Evolutionary conservation across 2,888 invertebrate genomes (phyloP).

Genomic region (Zootermopsis nevadensis): DNA sequence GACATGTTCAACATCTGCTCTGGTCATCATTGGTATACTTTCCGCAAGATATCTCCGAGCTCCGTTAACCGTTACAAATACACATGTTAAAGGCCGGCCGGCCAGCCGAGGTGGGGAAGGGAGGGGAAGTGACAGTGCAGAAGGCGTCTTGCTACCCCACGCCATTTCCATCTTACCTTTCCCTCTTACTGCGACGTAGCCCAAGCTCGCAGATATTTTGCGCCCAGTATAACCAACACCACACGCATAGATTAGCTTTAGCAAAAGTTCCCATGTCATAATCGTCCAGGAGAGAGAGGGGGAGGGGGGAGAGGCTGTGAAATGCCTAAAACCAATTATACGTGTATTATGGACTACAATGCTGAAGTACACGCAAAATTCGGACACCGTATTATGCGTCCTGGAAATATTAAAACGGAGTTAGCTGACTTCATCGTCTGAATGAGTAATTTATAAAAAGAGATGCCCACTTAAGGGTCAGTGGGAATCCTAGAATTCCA

Average conservation of each 20-base stretch:
- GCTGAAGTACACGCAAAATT: background rate
- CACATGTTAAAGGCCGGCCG: too few species aligned
- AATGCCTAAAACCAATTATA: background rate
- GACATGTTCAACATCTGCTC: too few species aligned
- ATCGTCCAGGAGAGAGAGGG: background rate
- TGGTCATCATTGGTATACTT: too few species aligned
- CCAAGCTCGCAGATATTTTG: too few species aligned
- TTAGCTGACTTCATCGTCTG: constrained; percentile 10
- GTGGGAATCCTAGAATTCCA: constrained; percentile 20
- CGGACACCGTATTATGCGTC: background rate
- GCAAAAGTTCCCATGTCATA: background rate
- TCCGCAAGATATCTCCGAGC: too few species aligned
- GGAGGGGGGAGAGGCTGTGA: background rate
- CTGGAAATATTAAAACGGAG: constrained; percentile 13
- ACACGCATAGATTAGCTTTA: background rate
- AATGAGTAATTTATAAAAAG: constrained; percentile 2
- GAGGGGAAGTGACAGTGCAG: too few species aligned
- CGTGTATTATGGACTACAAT: background rate
- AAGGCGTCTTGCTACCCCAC: too few species aligned
- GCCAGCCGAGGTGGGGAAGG: too few species aligned
- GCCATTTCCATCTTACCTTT: too few species aligned
- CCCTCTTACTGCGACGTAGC: too few species aligned
- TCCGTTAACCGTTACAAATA: too few species aligned
- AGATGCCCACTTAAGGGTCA: background rate
- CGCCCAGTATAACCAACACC: too few species aligned